Conservation (phyloP, 2,888 invertebrate genomes). For the Bellardia bayeri region DNA sequence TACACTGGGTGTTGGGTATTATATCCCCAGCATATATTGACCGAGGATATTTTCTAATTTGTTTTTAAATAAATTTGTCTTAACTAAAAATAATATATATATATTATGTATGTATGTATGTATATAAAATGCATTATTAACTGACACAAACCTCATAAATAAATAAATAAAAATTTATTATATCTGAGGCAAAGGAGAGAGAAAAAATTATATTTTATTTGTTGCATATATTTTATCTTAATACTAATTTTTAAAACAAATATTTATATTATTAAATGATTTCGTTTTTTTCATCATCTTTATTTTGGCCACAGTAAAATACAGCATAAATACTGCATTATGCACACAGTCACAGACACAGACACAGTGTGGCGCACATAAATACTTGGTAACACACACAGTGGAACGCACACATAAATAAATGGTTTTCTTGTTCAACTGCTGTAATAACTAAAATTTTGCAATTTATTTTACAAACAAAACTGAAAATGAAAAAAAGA, state of each 20-base stretch:
- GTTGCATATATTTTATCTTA: conserved; percentile 7
- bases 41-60: too few species aligned
- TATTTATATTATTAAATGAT: conserved; percentile 49
- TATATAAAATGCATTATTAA: neutral
- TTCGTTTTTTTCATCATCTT: conserved; percentile 26
- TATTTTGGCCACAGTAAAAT: conserved; percentile 7
- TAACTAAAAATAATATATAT: neutral
- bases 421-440: conserved; percentile 46
- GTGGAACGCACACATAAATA: conserved; percentile 4
- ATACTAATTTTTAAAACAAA: conserved; percentile 43
- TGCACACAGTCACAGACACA: neutral
- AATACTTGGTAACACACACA: conserved; percentile 14
- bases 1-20: too few species aligned
- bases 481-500: conserved; percentile 20
- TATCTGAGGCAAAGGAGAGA: conserved; percentile 2
- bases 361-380: conserved; percentile 1
- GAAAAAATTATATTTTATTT: neutral
- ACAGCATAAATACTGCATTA: conserved; percentile 7
- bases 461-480: conserved; percentile 57
- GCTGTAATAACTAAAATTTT: conserved; percentile 63
- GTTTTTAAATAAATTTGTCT: neutral
- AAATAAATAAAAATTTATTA: conserved; percentile 13
- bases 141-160: conserved; percentile 13
- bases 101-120: too few species aligned
- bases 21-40: too few species aligned